These are phyloP conservation scores for Deroplatys truncata DNA, from an alignment of 2,888 invertebrate genomes.

Conservation along the genomic window DNA sequence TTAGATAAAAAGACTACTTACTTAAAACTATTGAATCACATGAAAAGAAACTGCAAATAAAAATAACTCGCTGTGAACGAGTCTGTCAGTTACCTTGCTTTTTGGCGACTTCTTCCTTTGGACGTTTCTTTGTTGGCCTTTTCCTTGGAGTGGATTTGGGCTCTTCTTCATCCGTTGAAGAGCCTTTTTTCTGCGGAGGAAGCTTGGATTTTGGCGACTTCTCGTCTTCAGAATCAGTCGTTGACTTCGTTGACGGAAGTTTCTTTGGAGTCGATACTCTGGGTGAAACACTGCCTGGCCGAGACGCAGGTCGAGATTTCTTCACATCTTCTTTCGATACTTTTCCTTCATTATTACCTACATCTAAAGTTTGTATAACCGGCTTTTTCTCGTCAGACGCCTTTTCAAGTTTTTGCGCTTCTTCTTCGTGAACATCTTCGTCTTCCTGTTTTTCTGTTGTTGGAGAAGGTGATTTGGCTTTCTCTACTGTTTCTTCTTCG, in stretches of 20 bases:
- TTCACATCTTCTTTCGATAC: background rate
- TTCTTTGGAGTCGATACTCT: background rate
- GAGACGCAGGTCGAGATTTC: background rate
- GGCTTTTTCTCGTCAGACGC: background rate
- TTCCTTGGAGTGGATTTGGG: background rate
- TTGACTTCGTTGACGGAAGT: background rate
- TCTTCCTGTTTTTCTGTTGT: background rate
- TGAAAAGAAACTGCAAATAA: background rate
- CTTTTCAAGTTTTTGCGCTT: background rate
- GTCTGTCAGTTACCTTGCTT: background rate
- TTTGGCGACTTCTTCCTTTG: background rate
- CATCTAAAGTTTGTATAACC: background rate
- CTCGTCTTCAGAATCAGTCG: slow-evolving; percentile 9
- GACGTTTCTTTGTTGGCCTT: background rate
- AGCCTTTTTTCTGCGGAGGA: background rate
- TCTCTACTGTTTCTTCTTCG: background rate
- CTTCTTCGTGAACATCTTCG: background rate
- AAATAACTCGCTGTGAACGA: background rate
- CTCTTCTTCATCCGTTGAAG: background rate
- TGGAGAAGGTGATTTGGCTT: background rate
- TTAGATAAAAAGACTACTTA: too few relatives aligned
- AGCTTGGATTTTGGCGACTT: slow-evolving; percentile 7
- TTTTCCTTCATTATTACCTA: background rate
- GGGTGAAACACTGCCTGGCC: background rate
- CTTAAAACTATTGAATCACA: too few relatives aligned